Conservation (phyloP, 2,888 invertebrate species). For the Quadroppia sp. region DNA sequence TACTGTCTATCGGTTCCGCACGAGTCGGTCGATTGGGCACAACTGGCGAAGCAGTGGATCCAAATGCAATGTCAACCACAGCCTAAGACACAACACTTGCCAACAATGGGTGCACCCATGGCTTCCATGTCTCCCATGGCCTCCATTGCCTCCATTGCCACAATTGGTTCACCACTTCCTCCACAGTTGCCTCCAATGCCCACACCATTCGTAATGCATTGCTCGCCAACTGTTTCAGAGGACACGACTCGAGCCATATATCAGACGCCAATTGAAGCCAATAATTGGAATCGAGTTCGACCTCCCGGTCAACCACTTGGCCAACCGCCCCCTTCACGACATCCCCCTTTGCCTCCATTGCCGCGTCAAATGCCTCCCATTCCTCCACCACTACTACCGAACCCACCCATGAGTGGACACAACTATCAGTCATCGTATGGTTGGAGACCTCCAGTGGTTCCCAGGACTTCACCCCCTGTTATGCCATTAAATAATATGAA, state of each 20-base stretch:
- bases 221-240: background rate
- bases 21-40: slow-evolving; percentile 80
- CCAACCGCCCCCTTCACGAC: background rate
- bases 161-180: background rate
- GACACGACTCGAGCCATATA: slow-evolving; percentile 8
- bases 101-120: background rate
- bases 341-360: background rate
- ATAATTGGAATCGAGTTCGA: slow-evolving; percentile 4
- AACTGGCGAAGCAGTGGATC: slow-evolving; percentile 95
- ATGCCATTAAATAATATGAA: background rate
- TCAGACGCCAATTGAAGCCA: slow-evolving; percentile 30
- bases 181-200: slow-evolving; percentile 10
- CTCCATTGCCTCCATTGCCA: background rate
- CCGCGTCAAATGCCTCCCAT: background rate
- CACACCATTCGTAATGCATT: background rate
- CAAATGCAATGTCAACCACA: slow-evolving; percentile 70
- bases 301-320: background rate
- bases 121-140: too few species aligned
- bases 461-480: background rate
- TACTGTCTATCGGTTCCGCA: slow-evolving; percentile 12
- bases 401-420: background rate
- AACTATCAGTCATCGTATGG: background rate
- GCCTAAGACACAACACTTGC: background rate
- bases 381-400: background rate
- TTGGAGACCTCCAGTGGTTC: background rate